Base-by-base conservation (phyloP, 2,888 invertebrate genomes). In the Tinea semifulvella region DNA sequence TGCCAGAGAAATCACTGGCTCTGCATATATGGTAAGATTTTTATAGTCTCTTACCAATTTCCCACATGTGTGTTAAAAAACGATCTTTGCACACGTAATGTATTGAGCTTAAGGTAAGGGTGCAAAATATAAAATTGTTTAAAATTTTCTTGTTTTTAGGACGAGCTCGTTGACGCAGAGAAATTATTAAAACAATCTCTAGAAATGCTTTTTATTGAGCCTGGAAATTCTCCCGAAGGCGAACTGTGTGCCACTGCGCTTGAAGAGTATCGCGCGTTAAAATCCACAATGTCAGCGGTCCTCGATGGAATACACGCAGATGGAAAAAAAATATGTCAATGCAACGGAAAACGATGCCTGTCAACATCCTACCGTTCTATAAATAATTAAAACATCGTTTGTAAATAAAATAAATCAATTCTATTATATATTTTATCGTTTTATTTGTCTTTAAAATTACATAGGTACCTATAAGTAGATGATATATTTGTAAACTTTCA, bases 171-270 rank as follows among this genome's bases (percentile, higher is more conserved):
- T 46, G 69, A 74, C 50, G 86, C 87, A 0, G 87, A 87, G 55
- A 64, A 61, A 46, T 72, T 83, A 55, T 63, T 90, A 16, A 87
- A 86, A 52, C 82, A 83, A 49, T 77, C 89, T 0, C 62, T 90
- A 20, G 82, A 83, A 51, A 87, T 87, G 82, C 63, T 92, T 8
- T 70, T 91, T 14, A 84, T 90, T 48, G 92, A 92, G 61, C 90
- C 91, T 0, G 69, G 81, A 0, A 81, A 82, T 22, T 88, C 90
- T 13, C 89, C 90, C 0, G 92, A 92, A 65, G 91, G 91, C 1
- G 76, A 84, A 54, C 60, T 92, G 18, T 86, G 88, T 3, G 85
- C 84, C 43, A 85, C 84, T 50, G 90, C 90, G n/a, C 62, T 90
- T 13, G 81, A 83, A 46, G 87, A 89, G 53, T 73, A 88, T 45